Evolutionary conservation across 2,888 invertebrate genomes (phyloP), one percentile per base, ranked within the genome.

Genomic region (Napeogenes sylphis): DNA sequence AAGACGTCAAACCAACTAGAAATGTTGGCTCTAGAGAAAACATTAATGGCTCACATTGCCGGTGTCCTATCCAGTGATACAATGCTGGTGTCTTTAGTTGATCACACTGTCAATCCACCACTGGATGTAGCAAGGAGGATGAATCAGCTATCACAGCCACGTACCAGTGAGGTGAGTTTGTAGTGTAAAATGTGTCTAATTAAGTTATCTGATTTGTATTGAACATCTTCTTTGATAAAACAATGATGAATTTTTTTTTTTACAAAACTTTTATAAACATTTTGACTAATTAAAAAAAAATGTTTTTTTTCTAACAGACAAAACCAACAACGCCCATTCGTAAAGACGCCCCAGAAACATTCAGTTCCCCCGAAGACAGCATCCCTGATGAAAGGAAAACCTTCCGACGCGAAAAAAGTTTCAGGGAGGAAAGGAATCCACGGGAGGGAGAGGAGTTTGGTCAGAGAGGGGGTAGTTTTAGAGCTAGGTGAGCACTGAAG

Each of bases 21-120:
- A 83, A 92, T 92, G 86, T 79, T 95, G 42, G 93, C 94, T 2
- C 84, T 95, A 54, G 94, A 94, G 63, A 92, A 93, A 76, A 90
- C 90, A 4, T 83, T 94, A 46, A 91, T 87, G 60, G 92, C 94
- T 76, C 87, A 90, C 65, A 91, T 94, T 13, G 84, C 91, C 0
- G 92, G 92, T 58, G 83, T 87, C 32, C 76, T 92, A 58, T 84
- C 91, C 0, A 87, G 84, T 56, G 91, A 90, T 59, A 89, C 92
- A 2, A 91, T 92, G 74, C 75, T 94, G 30, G 93, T 95, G 0
- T 92, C 94, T 53, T 82, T 95, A 33, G 90, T 92, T 56, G 93
- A 94, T 72, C 84, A 85, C 38, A 80, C 87, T 13, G 84, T 82
- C 4, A 84, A 76, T 35, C 93, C 93, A 1, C 91, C 92, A 0